These are phyloP conservation scores for Aquatica leii DNA, from an alignment of 2,888 invertebrate genomes.

Conservation along the genomic window DNA sequence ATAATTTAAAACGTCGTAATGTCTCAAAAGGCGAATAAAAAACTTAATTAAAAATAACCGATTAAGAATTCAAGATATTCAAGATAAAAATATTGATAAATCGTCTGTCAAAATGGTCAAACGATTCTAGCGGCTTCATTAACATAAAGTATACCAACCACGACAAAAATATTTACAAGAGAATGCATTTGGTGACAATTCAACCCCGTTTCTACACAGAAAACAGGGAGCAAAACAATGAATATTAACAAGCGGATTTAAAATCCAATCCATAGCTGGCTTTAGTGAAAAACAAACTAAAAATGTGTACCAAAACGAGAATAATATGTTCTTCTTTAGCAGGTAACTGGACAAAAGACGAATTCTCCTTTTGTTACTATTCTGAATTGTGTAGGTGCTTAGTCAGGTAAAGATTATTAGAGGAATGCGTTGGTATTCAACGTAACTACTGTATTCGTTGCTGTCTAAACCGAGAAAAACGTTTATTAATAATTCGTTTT, in stretches of 20 bases:
- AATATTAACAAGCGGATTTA: slow-evolving; percentile 21
- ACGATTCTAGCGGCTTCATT: slow-evolving; percentile 42
- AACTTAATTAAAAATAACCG: slow-evolving; percentile 32
- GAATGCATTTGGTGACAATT: slow-evolving; percentile 24
- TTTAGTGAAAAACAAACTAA: slow-evolving; percentile 19
- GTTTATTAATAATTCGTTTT: neutral
- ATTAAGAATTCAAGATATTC: slow-evolving; percentile 33
- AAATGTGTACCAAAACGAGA: slow-evolving; percentile 46
- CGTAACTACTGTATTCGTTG: slow-evolving; percentile 22
- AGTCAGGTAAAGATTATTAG: slow-evolving; percentile 51
- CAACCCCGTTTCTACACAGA: slow-evolving; percentile 20
- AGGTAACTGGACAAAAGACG: slow-evolving; percentile 58
- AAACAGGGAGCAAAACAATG: slow-evolving; percentile 10
- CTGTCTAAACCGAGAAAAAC: neutral
- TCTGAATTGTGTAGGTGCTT: slow-evolving; percentile 58
- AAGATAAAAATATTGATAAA: slow-evolving; percentile 43
- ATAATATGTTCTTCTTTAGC: slow-evolving; percentile 54
- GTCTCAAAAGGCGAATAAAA: slow-evolving; percentile 24
- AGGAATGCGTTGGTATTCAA: slow-evolving; percentile 46
- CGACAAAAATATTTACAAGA: slow-evolving; percentile 24
- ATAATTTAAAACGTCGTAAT: slow-evolving; percentile 16
- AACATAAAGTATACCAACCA: slow-evolving; percentile 39
- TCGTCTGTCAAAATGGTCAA: slow-evolving; percentile 44
- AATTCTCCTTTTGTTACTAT: slow-evolving; percentile 58
- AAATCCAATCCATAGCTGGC: slow-evolving; percentile 3